These are phyloP conservation scores for Atrina japonica DNA, from an alignment of 2,888 invertebrate species.

Conservation along the genomic window DNA sequence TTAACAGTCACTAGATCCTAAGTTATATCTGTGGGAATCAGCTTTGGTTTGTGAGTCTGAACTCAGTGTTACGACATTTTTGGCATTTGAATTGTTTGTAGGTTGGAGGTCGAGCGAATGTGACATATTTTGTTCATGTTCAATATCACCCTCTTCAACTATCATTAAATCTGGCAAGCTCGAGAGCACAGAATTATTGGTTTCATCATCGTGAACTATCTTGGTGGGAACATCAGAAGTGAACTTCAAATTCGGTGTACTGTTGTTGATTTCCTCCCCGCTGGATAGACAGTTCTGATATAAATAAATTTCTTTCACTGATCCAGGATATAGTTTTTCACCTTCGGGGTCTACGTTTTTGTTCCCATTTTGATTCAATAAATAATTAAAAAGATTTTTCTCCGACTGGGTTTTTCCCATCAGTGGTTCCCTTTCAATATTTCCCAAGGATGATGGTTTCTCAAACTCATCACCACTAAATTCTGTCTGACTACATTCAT, in stretches of 20 bases:
- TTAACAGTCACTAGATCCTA: constrained; percentile 26
- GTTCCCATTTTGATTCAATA: constrained; percentile 32
- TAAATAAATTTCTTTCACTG: constrained; percentile 16
- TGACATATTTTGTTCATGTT: constrained; percentile 1
- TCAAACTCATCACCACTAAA: constrained; percentile 40
- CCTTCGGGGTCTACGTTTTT: constrained; percentile 12
- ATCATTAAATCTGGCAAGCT: constrained; percentile 18
- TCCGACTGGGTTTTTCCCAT: constrained; percentile 52
- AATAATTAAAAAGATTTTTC: constrained; percentile 55
- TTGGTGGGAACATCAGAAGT: neutral
- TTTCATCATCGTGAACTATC: neutral
- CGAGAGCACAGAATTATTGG: neutral
- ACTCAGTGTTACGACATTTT: constrained; percentile 13
- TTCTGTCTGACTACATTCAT: constrained; percentile 45
- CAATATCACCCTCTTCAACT: constrained; percentile 10
- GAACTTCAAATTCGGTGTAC: constrained; percentile 13
- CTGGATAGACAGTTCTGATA: constrained; percentile 18
- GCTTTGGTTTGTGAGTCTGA: constrained; percentile 14
- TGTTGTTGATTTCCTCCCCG: constrained; percentile 24
- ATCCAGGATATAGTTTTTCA: constrained; percentile 23
- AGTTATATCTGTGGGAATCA: constrained; percentile 7
- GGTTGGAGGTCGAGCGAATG: constrained; percentile 2
- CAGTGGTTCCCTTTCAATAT: constrained; percentile 43
- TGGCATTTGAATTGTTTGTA: neutral
- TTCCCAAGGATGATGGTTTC: neutral